Evolutionary conservation across 1,140 invertebrate species (phyloP).

Genomic region (Tyrophagus putrescentiae): DNA sequence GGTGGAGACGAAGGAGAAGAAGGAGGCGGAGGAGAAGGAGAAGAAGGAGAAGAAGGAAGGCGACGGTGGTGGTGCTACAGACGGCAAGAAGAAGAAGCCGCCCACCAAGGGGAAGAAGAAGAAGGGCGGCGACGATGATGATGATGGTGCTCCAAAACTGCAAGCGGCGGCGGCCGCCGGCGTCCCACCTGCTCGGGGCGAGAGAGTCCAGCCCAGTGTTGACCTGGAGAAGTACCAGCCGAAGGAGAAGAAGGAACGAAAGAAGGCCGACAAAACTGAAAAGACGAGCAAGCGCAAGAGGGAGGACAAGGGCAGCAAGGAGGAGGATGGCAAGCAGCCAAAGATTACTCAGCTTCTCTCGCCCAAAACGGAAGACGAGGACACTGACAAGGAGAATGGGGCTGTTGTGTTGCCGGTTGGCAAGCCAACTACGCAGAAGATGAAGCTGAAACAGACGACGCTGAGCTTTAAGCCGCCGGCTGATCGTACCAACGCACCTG

Average conservation of each 20-base stretch:
- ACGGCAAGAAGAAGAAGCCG: too few relatives aligned
- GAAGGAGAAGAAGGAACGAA: not conserved
- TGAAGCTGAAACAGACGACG: slow-evolving; percentile 6
- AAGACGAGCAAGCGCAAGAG: slow-evolving; percentile 9
- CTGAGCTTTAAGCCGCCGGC: not conserved
- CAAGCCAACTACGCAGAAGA: not conserved
- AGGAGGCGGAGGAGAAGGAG: slow-evolving; percentile 47
- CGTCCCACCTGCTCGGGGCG: slow-evolving; percentile 1
- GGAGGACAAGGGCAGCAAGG: slow-evolving; percentile 1
- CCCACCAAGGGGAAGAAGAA: too few relatives aligned
- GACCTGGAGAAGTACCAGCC: slow-evolving; percentile 55
- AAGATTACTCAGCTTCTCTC: too few relatives aligned
- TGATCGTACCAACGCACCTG: too few relatives aligned
- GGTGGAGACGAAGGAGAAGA: slow-evolving; percentile 19
- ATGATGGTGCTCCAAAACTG: too few relatives aligned
- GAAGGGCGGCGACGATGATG: too few relatives aligned
- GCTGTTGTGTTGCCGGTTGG: not conserved
- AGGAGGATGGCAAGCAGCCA: not conserved
- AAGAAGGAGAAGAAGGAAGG: slow-evolving; percentile 32
- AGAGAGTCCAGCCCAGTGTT: slow-evolving; percentile 48
- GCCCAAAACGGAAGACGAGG: not conserved
- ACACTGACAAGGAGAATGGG: not conserved
- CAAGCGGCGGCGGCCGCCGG: not conserved
- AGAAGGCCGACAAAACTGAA: not conserved
- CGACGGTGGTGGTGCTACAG: too few relatives aligned